Evolutionary conservation across 2,888 invertebrate species (phyloP).

Genomic region (Metellina segmentata): DNA sequence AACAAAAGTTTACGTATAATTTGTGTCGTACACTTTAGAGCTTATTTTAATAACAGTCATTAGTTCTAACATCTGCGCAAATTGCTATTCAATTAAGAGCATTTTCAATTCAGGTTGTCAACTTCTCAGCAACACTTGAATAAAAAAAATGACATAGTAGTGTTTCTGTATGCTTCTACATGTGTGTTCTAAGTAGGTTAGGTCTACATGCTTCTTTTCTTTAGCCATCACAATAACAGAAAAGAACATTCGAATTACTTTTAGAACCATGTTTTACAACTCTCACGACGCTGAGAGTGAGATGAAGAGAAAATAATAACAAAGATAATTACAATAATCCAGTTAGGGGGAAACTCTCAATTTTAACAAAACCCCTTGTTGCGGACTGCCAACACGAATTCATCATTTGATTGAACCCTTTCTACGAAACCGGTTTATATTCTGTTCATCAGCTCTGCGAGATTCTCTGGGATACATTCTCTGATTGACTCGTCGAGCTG

Average conservation of each 20-base stretch:
- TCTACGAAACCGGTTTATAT: slow-evolving; percentile 61
- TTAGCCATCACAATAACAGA: background rate
- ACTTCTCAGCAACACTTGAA: background rate
- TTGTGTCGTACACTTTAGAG: background rate
- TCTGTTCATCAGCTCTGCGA: slow-evolving; percentile 41
- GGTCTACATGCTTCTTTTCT: background rate
- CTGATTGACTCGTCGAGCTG: slow-evolving; percentile 24
- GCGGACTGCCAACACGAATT: slow-evolving; percentile 4
- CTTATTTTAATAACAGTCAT: background rate
- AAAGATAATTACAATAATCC: slow-evolving; percentile 20
- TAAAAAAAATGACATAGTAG: background rate
- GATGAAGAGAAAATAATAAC: slow-evolving; percentile 1
- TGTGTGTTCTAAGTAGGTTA: background rate
- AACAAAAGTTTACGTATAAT: no score
- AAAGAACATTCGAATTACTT: slow-evolving; percentile 15
- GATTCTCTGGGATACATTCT: slow-evolving; percentile 17
- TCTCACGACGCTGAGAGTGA: background rate
- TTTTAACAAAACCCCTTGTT: slow-evolving; percentile 37
- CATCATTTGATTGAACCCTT: slow-evolving; percentile 15
- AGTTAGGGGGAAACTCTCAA: background rate
- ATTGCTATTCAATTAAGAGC: background rate
- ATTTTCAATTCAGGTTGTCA: background rate
- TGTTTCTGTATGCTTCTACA: background rate
- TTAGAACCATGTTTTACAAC: background rate
- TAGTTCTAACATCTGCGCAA: background rate